These are phyloP conservation scores for Semotilus atromaculatus DNA, from an alignment of 2,797 vertebrate species.

Conservation along the genomic window DNA sequence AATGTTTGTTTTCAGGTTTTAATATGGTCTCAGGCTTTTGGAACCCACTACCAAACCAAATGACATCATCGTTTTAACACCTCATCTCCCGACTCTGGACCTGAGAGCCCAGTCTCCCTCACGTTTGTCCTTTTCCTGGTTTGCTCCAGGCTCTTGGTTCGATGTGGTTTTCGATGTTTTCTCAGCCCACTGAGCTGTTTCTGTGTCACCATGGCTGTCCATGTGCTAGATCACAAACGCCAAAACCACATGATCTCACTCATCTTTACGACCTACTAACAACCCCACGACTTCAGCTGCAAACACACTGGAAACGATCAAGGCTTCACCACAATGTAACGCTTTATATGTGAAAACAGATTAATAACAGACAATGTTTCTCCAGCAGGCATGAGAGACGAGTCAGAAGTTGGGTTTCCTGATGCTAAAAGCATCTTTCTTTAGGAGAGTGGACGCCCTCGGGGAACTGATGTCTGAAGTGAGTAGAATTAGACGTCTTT, in stretches of 20 bases:
- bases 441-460: slow-evolving; percentile 17
- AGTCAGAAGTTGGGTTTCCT: slow-evolving; percentile 44
- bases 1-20: background rate
- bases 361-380: slow-evolving; percentile 53
- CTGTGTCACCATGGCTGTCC: slow-evolving; percentile 38
- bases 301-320: slow-evolving; percentile 58
- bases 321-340: slow-evolving; percentile 42
- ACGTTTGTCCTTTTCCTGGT: slow-evolving; percentile 41
- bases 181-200: slow-evolving; percentile 29
- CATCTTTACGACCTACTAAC: slow-evolving; percentile 48
- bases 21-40: background rate
- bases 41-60: background rate
- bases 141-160: slow-evolving; percentile 30
- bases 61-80: background rate
- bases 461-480: no score
- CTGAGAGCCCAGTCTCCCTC: slow-evolving; percentile 21
- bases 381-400: slow-evolving; percentile 16
- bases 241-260: slow-evolving; percentile 53
- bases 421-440: slow-evolving; percentile 53
- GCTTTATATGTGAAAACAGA: slow-evolving; percentile 53
- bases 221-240: slow-evolving; percentile 31
- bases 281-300: slow-evolving; percentile 44
- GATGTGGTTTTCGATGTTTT: slow-evolving; percentile 52
- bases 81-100: slow-evolving; percentile 5
- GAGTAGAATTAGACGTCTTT: slow-evolving; percentile 3